These are phyloP conservation scores for Styela clava DNA, from an alignment of 23 tunicate species.

Conservation along the genomic window DNA sequence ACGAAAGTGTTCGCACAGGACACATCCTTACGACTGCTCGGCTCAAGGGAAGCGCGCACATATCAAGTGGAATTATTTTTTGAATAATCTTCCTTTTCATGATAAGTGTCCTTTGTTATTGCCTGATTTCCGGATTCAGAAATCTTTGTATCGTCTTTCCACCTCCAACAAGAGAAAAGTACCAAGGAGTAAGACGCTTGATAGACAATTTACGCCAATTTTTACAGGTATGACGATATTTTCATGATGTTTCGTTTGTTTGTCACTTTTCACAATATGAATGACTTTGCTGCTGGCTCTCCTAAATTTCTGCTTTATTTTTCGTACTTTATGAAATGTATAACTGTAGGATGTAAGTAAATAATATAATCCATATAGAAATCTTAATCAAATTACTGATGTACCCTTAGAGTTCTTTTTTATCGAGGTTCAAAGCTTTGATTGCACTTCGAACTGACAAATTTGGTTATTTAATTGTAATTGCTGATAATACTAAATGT, in stretches of 20 bases:
- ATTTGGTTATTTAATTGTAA: too few relatives aligned
- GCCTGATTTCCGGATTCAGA: not conserved
- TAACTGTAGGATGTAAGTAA: too few relatives aligned
- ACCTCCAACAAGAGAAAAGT: not conserved
- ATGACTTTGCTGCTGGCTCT: too few relatives aligned
- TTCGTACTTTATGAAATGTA: too few relatives aligned
- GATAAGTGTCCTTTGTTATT: not conserved
- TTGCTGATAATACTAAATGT: too few relatives aligned
- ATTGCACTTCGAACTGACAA: too few relatives aligned
- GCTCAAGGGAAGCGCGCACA: not conserved
- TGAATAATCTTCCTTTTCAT: not conserved
- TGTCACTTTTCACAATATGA: not conserved
- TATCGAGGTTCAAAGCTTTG: too few relatives aligned
- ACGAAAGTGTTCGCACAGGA: not conserved
- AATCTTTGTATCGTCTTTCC: not conserved
- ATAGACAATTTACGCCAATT: not conserved
- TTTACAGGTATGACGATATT: conserved; percentile 7
- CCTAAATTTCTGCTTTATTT: too few relatives aligned
- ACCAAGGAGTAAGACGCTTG: not conserved
- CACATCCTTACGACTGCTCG: not conserved
- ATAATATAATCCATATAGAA: too few relatives aligned
- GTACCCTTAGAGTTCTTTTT: too few relatives aligned
- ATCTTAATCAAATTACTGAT: too few relatives aligned
- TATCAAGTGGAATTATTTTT: not conserved
- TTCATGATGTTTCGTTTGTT: not conserved